phyloP scores from a whole-genome alignment of 2,888 invertebrate species.

The Microctonus aethiopoides region DNA sequence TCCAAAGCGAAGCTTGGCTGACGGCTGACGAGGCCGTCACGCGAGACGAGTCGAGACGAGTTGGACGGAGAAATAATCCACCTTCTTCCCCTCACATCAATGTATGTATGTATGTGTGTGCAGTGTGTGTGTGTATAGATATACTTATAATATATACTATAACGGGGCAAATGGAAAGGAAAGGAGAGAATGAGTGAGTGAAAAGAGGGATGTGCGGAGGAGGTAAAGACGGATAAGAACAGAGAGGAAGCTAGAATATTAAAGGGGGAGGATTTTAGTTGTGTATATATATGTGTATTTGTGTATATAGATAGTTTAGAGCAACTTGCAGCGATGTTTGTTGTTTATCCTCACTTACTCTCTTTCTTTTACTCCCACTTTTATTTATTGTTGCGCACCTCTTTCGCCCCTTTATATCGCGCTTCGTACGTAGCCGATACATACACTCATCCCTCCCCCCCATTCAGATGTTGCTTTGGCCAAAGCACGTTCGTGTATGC shows the following conservation, averaged over 20 bases:
- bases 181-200: neutral
- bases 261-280: no score
- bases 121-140: no score
- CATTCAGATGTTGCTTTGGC: neutral
- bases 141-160: no score
- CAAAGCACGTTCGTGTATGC: constrained; percentile 6
- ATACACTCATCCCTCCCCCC: neutral
- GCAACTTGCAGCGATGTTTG: neutral
- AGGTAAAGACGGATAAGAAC: constrained; percentile 34
- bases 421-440: constrained; percentile 6
- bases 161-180: constrained; percentile 15
- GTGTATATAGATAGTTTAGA: neutral
- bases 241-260: neutral
- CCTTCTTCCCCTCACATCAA: constrained; percentile 35
- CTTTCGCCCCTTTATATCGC: neutral
- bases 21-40: constrained; percentile 68
- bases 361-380: neutral
- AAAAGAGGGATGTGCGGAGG: neutral
- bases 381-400: no score
- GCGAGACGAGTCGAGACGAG: constrained; percentile 67
- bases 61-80: constrained; percentile 55
- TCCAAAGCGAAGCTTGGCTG: constrained; percentile 64
- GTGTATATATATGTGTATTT: no score
- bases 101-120: no score
- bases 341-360: neutral